phyloP scores from a whole-genome alignment of 2,113 vertebrate genomes.

The Gasterosteus nipponicus region DNA sequence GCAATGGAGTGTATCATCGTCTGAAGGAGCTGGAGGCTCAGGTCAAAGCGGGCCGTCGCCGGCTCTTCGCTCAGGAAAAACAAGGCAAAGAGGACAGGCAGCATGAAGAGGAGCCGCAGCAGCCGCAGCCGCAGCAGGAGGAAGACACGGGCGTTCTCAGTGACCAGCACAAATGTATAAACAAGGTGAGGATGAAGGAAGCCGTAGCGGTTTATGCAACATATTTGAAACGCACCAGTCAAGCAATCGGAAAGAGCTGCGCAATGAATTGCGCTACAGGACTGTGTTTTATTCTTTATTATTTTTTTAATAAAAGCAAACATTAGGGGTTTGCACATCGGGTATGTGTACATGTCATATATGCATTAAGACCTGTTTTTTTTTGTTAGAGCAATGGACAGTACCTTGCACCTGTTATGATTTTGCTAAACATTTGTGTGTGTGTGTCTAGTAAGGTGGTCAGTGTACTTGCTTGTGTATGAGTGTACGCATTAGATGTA shows the following conservation, averaged over 20 bases:
- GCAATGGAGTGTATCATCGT: conserved; percentile 80
- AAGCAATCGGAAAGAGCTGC: background rate
- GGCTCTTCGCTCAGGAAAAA: conserved; percentile 99
- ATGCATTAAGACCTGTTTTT: background rate
- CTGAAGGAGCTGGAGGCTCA: conserved; percentile 90
- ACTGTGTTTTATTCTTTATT: no score
- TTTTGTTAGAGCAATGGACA: background rate
- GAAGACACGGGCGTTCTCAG: conserved; percentile 88
- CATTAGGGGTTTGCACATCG: background rate
- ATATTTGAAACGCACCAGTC: conserved; percentile 20
- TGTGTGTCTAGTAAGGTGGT: conserved; percentile 16
- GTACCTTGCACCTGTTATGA: conserved; percentile 7
- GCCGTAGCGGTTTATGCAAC: conserved; percentile 17
- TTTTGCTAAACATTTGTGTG: conserved; percentile 23
- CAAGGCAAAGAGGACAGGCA: conserved; percentile 87
- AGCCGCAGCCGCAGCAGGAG: conserved; percentile 58
- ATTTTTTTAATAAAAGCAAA: background rate
- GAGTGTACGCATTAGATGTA: background rate
- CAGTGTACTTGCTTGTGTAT: background rate
- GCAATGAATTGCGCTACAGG: background rate
- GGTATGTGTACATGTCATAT: conserved; percentile 8
- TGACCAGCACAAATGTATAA: conserved; percentile 98
- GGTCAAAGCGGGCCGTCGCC: conserved; percentile 91
- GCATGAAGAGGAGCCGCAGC: conserved; percentile 56
- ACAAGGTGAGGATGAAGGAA: conserved; percentile 86